phyloP scores from a whole-genome alignment of 2,113 vertebrate species.

The Typhlomys cinereus region DNA sequence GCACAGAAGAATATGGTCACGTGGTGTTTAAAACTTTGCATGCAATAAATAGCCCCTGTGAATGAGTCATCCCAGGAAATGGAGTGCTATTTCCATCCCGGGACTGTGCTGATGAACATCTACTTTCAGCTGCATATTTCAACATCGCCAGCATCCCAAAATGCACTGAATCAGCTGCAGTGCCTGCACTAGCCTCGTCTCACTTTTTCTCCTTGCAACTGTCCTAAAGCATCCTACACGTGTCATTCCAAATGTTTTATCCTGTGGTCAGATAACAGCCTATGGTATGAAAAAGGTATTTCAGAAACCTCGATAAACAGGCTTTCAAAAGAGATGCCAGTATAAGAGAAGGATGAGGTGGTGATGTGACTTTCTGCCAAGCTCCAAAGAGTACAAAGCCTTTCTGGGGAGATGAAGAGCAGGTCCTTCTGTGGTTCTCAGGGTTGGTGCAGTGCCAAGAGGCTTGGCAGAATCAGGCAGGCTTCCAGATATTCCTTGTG shows the following conservation, averaged over 20 bases:
- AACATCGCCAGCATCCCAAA: constrained; percentile 53
- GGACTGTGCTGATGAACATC: constrained; percentile 51
- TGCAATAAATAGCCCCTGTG: not conserved
- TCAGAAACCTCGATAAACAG: constrained; percentile 52
- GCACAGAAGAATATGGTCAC: constrained; percentile 51
- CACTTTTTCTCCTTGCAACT: constrained; percentile 34
- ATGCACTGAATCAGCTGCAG: not conserved
- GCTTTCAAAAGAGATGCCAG: constrained; percentile 47
- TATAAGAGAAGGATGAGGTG: constrained; percentile 51
- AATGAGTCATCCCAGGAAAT: constrained; percentile 68
- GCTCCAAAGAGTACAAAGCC: constrained; percentile 39
- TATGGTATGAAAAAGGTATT: constrained; percentile 38
- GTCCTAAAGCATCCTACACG: not conserved
- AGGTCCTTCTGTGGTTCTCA: not conserved
- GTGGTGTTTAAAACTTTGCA: constrained; percentile 26
- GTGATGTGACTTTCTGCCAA: constrained; percentile 21
- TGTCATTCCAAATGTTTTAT: constrained; percentile 52
- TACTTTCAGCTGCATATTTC: constrained; percentile 59
- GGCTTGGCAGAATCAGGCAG: not conserved
- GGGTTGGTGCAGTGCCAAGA: not conserved
- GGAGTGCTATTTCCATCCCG: constrained; percentile 61
- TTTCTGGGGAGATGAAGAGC: constrained; percentile 60
- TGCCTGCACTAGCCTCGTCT: constrained; percentile 31
- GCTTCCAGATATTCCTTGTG: not conserved
- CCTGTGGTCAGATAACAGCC: constrained; percentile 39